Evolutionary conservation across 1,140 invertebrate species (phyloP), one percentile per base, ranked within the genome.

Genomic region (Venustaconcha ellipsiformis): DNA sequence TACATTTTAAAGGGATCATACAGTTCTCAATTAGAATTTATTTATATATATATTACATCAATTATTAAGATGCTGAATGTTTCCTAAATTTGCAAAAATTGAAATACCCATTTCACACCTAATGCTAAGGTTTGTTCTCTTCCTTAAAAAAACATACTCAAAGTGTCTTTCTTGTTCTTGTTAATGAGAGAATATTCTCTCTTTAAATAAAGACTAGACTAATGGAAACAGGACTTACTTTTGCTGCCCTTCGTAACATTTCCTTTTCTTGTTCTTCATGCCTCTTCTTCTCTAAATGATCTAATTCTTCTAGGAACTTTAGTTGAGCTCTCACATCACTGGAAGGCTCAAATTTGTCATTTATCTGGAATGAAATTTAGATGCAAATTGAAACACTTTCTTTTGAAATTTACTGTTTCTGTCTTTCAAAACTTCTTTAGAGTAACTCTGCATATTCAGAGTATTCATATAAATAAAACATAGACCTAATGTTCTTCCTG

Each of bases 201-300:
- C 37, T 48, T 48, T 6, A 48, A 48, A 48, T 48, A 48, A 48
- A 48, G 37, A 48, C 14, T 30, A 18, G 17, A 11, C 14, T 23
- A 17, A 56, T 30, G 14, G 23, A 30, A n/a, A 72, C 26, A 8
- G 66, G 11, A 63, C 71, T 72, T 80, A 96, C 97, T 90, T 99
- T 99, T 26, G 97, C 97, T 13, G 96, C 96, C 82, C 95, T 91
- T 73, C 99, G 90, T 20, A 99, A 90, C 89, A 97, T 93, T 88
- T 99, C 97, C 78, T 97, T 92, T 86, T 99, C 97, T 78, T 96
- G 94, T 88, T 99, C 97, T 87, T 99, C 97, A 80, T 98, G 96
- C 70, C 95, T 91, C 88, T 96, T 97, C 85, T 96, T 94, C 90
- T 99, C 97, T 26, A 97, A 93, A 85, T 94, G 94, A 88, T 99